Evolutionary conservation across 2,888 invertebrate species (phyloP).

Genomic region (Acanthosepion lycidas): DNA sequence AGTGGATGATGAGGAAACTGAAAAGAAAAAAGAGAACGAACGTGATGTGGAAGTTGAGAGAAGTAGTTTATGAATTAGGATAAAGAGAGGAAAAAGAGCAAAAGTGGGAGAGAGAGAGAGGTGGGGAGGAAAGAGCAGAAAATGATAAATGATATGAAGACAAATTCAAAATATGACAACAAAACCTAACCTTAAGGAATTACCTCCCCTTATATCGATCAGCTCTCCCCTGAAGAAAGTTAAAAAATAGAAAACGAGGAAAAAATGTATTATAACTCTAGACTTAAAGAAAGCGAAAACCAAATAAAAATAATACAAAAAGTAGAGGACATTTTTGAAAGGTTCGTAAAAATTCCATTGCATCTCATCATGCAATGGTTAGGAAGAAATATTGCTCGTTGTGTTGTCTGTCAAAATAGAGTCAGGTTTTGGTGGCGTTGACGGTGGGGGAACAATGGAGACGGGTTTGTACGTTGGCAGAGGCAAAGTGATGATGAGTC

Average conservation of each 20-base stretch:
- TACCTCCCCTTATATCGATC: not conserved
- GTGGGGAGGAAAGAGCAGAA: not conserved
- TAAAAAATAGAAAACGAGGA: not conserved
- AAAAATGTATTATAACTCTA: not conserved
- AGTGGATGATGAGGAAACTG: not conserved
- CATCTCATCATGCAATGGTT: not conserved
- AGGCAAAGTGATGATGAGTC: not conserved
- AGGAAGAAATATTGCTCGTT: not conserved
- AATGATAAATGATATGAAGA: not conserved
- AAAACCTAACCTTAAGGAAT: not conserved
- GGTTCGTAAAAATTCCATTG: slow-evolving; percentile 33
- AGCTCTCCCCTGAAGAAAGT: not conserved
- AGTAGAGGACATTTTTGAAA: not conserved
- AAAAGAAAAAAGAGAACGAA: not conserved
- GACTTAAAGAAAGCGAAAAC: not conserved
- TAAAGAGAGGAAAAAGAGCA: too few relatives aligned
- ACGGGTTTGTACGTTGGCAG: not conserved
- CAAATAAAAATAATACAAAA: not conserved
- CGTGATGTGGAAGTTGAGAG: too few relatives aligned
- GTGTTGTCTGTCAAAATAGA: slow-evolving; percentile 21
- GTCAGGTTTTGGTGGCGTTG: not conserved
- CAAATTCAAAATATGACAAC: not conserved
- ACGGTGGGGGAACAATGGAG: not conserved
- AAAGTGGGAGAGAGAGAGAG: too few relatives aligned
- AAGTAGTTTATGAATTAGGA: too few relatives aligned